Percentiles rank a stretch among this genome's conserved stretches.
These are phyloP conservation scores for Paramuricea clavata DNA, from an alignment of 92 coral and sea anemone genomes.

Conservation along the genomic window DNA sequence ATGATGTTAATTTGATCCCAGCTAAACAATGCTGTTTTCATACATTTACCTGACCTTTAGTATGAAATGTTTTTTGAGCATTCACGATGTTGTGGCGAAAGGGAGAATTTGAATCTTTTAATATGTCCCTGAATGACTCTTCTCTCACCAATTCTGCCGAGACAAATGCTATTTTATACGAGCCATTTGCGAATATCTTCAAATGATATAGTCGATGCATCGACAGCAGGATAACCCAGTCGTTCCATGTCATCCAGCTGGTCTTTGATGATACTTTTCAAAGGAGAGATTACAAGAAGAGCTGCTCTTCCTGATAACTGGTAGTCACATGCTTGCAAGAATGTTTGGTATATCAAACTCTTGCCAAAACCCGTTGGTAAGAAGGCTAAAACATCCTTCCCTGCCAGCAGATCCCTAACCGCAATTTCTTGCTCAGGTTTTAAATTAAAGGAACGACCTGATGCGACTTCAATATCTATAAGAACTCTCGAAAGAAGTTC, in stretches of 20 bases:
- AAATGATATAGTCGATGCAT: not conserved
- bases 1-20: no score
- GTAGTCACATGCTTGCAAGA: constrained; percentile 1
- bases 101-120: constrained; percentile 13
- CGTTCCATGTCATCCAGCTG: constrained; percentile 26
- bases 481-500: not conserved
- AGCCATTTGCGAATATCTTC: not conserved
- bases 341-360: constrained; percentile 39
- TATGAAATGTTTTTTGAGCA: no score
- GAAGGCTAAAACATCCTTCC: not conserved
- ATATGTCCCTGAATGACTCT: not conserved
- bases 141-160: constrained; percentile 32
- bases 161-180: constrained; percentile 26
- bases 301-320: constrained; percentile 17
- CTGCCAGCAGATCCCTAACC: constrained; percentile 18
- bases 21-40: no score
- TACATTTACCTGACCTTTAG: no score
- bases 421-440: constrained; percentile 16
- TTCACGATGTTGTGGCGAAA: constrained; percentile 40
- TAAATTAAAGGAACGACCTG: not conserved
- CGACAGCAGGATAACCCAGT: not conserved
- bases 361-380: not conserved
- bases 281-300: constrained; percentile 37
- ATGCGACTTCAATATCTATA: not conserved
- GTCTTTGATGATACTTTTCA: constrained; percentile 26